Evolutionary conservation across 2,797 vertebrate species (phyloP).

Genomic region (Discoglossus pictus): DNA sequence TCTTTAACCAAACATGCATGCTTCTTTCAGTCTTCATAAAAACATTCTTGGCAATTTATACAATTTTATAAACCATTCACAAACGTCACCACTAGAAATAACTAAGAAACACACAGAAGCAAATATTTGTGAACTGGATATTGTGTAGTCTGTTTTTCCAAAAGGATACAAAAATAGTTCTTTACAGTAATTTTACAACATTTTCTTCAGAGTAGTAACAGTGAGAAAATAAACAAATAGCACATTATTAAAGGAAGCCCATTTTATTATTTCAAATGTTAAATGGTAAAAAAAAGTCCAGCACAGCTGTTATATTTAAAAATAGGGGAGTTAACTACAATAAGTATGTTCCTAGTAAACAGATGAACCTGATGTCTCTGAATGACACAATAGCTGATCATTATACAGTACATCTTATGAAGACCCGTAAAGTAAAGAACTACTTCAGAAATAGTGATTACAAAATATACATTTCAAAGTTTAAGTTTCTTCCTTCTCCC

Average conservation of each 20-base stretch:
- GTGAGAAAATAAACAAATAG: constrained; percentile 70
- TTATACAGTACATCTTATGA: constrained; percentile 88
- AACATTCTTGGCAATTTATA: too few species aligned
- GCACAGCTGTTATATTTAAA: constrained; percentile 90
- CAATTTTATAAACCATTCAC: too few species aligned
- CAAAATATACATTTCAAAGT: constrained; percentile 77
- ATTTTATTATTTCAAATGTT: constrained; percentile 86
- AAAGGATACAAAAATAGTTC: constrained; percentile 32
- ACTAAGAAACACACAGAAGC: constrained; percentile 3
- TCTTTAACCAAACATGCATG: too few species aligned
- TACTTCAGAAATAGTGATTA: constrained; percentile 76
- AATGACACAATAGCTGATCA: constrained; percentile 78
- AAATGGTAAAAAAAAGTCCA: constrained; percentile 88
- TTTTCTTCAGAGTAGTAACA: constrained; percentile 50
- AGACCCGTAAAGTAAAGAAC: constrained; percentile 89
- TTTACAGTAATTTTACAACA: constrained; percentile 24
- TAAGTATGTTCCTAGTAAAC: constrained; percentile 79
- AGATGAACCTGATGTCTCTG: constrained; percentile 77
- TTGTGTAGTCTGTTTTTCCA: not conserved
- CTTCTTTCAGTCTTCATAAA: too few species aligned
- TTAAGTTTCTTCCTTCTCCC: constrained; percentile 96
- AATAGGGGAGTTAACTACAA: constrained; percentile 76
- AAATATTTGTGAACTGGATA: constrained; percentile 18
- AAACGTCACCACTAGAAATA: too few species aligned
- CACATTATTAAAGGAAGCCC: constrained; percentile 75